These are phyloP conservation scores for Tinea pellionella DNA, from an alignment of 2,888 invertebrate genomes.

Conservation along the genomic window DNA sequence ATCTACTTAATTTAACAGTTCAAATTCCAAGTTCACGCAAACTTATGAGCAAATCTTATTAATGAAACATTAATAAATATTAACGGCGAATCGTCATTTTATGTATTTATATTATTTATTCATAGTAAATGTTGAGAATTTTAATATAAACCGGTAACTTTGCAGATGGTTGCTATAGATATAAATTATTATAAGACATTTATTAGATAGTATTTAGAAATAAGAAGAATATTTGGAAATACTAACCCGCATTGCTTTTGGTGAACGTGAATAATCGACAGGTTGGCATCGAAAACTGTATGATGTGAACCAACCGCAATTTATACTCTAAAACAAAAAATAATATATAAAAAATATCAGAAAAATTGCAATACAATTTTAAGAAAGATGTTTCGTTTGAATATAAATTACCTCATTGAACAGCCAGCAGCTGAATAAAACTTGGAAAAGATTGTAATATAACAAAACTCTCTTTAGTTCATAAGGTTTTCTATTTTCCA, in stretches of 20 bases:
- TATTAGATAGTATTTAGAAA: background rate
- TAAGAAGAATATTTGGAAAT: background rate
- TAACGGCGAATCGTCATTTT: too few relatives aligned
- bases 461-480: slow-evolving; percentile 80
- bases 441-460: slow-evolving; percentile 88
- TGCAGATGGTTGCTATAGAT: background rate
- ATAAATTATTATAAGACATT: background rate
- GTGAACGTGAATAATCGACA: slow-evolving; percentile 83
- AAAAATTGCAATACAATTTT: background rate
- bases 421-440: slow-evolving; percentile 78
- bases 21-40: background rate
- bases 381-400: background rate
- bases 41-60: background rate
- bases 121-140: background rate
- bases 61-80: background rate
- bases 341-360: background rate
- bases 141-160: background rate
- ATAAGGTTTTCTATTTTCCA: slow-evolving; percentile 88
- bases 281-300: slow-evolving; percentile 89
- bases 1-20: background rate
- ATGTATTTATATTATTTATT: background rate
- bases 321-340: slow-evolving; percentile 60
- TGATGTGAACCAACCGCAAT: slow-evolving; percentile 81
- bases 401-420: slow-evolving; percentile 74
- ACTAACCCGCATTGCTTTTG: slow-evolving; percentile 76